Percentiles rank a stretch among this genome's conserved stretches.
Conservation (phyloP, 2,888 invertebrate species). For the Himalopsyche kuldschensis region DNA sequence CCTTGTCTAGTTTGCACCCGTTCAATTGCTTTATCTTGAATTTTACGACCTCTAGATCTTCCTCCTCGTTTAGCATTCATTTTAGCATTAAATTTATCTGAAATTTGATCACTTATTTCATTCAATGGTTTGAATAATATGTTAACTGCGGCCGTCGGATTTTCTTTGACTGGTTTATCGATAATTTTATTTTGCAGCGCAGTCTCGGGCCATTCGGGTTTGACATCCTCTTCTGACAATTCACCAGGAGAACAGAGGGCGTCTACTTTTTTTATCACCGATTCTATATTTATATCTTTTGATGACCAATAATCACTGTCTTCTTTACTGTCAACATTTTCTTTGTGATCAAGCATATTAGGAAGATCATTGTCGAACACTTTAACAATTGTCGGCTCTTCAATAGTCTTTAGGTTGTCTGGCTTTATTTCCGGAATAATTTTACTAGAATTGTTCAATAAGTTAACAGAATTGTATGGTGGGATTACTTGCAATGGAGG, state of each 20-base stretch:
- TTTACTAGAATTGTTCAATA: not conserved
- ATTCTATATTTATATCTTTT: constrained; percentile 78
- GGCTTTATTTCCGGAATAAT: not conserved
- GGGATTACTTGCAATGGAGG: constrained; percentile 10
- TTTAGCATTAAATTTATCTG: constrained; percentile 15
- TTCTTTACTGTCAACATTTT: constrained; percentile 53
- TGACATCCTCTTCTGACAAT: constrained; percentile 47
- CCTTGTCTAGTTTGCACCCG: constrained; percentile 57
- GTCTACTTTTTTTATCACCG: constrained; percentile 78
- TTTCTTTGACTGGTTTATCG: constrained; percentile 45
- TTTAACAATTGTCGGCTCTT: not conserved
- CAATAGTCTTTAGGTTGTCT: not conserved
- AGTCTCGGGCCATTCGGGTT: constrained; percentile 42
- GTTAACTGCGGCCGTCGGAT: constrained; percentile 32
- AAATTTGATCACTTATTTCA: not conserved
- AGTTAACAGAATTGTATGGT: not conserved
- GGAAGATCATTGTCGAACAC: not conserved
- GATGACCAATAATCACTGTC: constrained; percentile 78
- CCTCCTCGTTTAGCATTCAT: constrained; percentile 50
- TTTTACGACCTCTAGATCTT: constrained; percentile 46
- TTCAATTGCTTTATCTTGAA: constrained; percentile 42
- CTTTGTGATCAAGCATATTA: constrained; percentile 19
- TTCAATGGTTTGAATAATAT: not conserved
- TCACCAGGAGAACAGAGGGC: constrained; percentile 63
- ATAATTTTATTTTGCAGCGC: constrained; percentile 38